phyloP scores from a whole-genome alignment of 37 sponge, comb jelly and placozoan genomes.

The Ianthella basta region DNA sequence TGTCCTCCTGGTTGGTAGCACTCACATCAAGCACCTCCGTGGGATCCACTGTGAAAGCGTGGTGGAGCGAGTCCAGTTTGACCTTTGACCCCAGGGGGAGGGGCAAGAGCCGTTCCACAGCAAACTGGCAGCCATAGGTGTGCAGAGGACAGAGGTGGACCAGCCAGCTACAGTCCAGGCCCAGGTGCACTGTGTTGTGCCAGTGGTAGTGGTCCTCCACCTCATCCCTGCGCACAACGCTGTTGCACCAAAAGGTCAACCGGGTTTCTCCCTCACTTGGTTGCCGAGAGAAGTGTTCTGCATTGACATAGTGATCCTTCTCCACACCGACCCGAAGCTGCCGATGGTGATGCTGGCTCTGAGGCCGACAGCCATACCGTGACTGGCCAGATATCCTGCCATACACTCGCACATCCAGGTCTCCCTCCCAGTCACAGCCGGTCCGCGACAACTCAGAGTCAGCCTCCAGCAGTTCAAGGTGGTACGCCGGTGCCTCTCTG shows the following conservation, averaged over 20 bases:
- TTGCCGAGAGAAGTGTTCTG: neutral
- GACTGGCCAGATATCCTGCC: too few species aligned
- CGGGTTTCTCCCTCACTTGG: neutral
- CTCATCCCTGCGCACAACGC: slow-evolving; percentile 58
- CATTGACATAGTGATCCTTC: neutral
- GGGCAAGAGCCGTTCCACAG: slow-evolving; percentile 23
- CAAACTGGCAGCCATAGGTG: slow-evolving; percentile 50
- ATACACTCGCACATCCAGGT: too few species aligned
- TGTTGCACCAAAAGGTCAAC: slow-evolving; percentile 34
- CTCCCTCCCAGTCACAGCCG: too few species aligned
- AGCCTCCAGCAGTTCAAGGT: slow-evolving; percentile 31
- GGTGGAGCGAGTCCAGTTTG: slow-evolving; percentile 5
- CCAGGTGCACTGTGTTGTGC: slow-evolving; percentile 35
- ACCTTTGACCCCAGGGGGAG: slow-evolving; percentile 19
- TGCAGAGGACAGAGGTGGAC: slow-evolving; percentile 54
- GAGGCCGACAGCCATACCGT: too few species aligned
- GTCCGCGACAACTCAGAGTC: neutral
- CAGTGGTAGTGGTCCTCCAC: slow-evolving; percentile 42
- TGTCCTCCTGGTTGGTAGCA: neutral
- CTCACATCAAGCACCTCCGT: neutral
- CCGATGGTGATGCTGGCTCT: too few species aligned
- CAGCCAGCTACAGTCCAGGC: slow-evolving; percentile 13
- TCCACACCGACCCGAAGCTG: neutral
- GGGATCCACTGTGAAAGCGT: neutral
- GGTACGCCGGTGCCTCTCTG: neutral